Base-by-base conservation (phyloP, 1,140 invertebrate genomes). In the Whitmania pigra region DNA sequence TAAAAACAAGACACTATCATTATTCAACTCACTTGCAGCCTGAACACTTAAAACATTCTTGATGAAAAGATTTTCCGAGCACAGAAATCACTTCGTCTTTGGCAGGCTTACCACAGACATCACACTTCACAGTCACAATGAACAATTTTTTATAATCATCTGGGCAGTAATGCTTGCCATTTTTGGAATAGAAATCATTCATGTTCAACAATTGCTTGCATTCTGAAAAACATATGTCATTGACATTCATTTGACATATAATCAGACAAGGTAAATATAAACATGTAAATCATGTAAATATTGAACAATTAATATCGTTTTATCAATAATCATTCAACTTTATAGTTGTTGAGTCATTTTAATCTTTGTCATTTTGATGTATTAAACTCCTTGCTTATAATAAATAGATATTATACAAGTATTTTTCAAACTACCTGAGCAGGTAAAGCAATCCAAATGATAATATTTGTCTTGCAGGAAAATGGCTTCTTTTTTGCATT, bases 381-480 rank as follows among this genome's bases (percentile, higher is more conserved):
- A 15, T 49, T 49, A 17, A 11, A 49, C 13, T 49, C 22, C 22
- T 63, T 25, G 22, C 2, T 63, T n/a, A 63, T 63, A 63, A 20
- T 7, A 15, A n/a, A 25, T 63, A 0, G 20, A 63, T 20, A 63
- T 25, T 57, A n/a, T 6, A 22, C 22, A 63, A 63, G 57, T 63
- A 63, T 49, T 49, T 49, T 49, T 49, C 2, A 49, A 80, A 80
- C 81, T 80, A 88, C 87, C 83, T 83, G 84, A 88, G 83, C 94
- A 97, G 80, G 93, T 93, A 86, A 97, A 97, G 84, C 94, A 97
- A 67, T 87, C 86, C 77, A 92, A 93, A 85, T 97, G 94, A 85
- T 96, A 95, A 85, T 94, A 94, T 84, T 94, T 94, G 82, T 95
- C 93, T 78, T 94, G 91, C 31, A 95, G 91, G 77, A 91, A 88